Base-by-base conservation (phyloP, 2,888 invertebrate species). In the Cryptocheilus praepositus region DNA sequence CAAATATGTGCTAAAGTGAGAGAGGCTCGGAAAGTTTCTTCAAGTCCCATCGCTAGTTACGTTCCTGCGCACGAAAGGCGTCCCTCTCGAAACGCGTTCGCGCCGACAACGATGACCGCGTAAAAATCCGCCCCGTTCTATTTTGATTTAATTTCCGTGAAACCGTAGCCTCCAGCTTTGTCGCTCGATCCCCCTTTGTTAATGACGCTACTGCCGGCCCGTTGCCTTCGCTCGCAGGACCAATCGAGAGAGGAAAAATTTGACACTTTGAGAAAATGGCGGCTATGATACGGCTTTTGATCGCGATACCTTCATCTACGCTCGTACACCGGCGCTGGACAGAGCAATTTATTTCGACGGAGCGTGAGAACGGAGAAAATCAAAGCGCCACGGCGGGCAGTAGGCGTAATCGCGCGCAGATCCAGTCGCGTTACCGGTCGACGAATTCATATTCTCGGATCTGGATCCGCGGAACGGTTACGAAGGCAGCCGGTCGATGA, bases 301-400 rank as follows among this genome's bases (percentile, higher is more conserved):
- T 63, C 60, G 62, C 61, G 51, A 56, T 25, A 25, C 8, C 15
- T 22, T 13, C 18, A 11, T 25, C 52, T 59, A 11, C 36, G 36
- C 36, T 36, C 11, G 51, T 54, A 61, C 54, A 21, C 8, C 13
- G 36, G 36, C 36, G 36, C 36, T 7, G 18, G 21, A 57, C 36
- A 57, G 43, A 43, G 54, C 61, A 44, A 70, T 61, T 67, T 59
- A 61, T 66, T 66, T 53, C 56, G 22, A 16, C 56, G 21, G 45
- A 57, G 57, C 74, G 70, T 74, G 74, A 74, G 74, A 74, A 66
- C 68, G 46, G 56, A 56, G 61, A 36, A 61, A 64, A 64, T 52
- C 58, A 64, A 62, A 57, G 61, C n/a, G 57, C 19, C 22, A 55
- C 36, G 55, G 43, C 28, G 36, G 22, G n/a, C 55, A 18, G 28